phyloP scores from a whole-genome alignment of 2,113 vertebrate species.

The Coreoperca whiteheadi region DNA sequence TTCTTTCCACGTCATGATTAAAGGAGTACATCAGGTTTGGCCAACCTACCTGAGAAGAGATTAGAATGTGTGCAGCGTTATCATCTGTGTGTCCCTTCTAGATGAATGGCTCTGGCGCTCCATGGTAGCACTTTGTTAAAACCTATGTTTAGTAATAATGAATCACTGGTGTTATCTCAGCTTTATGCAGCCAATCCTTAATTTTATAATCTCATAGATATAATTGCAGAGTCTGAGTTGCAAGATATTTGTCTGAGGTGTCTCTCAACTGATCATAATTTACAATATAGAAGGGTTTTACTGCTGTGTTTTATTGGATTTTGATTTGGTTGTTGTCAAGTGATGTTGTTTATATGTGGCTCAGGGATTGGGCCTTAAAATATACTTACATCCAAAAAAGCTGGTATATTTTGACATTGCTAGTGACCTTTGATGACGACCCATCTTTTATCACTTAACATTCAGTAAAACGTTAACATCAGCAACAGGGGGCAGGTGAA shows the following conservation, averaged over 20 bases:
- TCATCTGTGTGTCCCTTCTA: not conserved
- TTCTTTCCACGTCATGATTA: slow-evolving; percentile 49
- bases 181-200: not conserved
- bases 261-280: not conserved
- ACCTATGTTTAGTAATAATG: not conserved
- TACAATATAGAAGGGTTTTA: not conserved
- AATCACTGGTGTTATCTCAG: not conserved
- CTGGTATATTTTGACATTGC: not conserved
- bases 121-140: not conserved
- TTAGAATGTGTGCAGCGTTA: not conserved
- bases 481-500: slow-evolving; percentile 36
- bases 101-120: not conserved
- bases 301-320: not conserved
- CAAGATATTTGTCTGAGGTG: not conserved
- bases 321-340: not conserved
- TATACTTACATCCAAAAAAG: not conserved
- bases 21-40: slow-evolving; percentile 25
- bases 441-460: slow-evolving; percentile 16
- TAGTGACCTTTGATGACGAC: not conserved
- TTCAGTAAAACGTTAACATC: not conserved
- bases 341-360: not conserved
- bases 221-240: not conserved
- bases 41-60: slow-evolving; percentile 7
- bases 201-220: not conserved
- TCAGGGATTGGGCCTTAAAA: not conserved